Evolutionary conservation across 1,140 invertebrate genomes (phyloP), one percentile per base, ranked within the genome.

Genomic region (Pemphigus obesinymphae): DNA sequence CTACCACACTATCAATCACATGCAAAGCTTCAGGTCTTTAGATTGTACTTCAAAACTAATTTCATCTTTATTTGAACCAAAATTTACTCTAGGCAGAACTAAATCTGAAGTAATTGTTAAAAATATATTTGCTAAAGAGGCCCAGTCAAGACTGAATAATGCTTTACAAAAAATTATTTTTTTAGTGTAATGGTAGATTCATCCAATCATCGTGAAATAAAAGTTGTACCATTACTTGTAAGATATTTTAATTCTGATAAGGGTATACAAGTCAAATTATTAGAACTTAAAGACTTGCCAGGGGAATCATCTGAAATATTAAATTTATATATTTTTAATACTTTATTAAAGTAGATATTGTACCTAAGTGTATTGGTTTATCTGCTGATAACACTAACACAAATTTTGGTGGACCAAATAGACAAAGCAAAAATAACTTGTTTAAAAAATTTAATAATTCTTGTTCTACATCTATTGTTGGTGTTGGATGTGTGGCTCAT

Each of bases 371-470:
- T 85, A 61, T 82, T 85, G 75, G 83, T 58, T 85, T 85, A 63
- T 84, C 83, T 66, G 86, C 78, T 55, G 86, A 86, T 70, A 86
- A 86, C 61, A 83, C 83, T 2, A 86, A 86, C 70, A 84, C 83
- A 13, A 86, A 86, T 76, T 85, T 86, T 84, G 85, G 85, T 29
- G 84, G 84, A 1, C 61, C 82, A 13, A 45, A 72, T 17, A 72
- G 13, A 45, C 23, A 72, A 45, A 11, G 13, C 1, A 48, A 48
- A 29, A 72, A 48, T 15, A 45, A 40, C 3, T 29, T 48, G 8
- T 72, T 72, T 2, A 29, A 45, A 26, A 72, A 45, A 72, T 72
- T 72, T 29, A 48, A 13, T 17, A 6, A 45, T 17, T 20, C 13
- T 7, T 48, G n/a, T 48, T 58, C 83, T 58, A 53, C 15, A 61